Evolutionary conservation across 2,113 vertebrate species (phyloP), one percentile per base, ranked within the genome.

Genomic region (Tyto alba): DNA sequence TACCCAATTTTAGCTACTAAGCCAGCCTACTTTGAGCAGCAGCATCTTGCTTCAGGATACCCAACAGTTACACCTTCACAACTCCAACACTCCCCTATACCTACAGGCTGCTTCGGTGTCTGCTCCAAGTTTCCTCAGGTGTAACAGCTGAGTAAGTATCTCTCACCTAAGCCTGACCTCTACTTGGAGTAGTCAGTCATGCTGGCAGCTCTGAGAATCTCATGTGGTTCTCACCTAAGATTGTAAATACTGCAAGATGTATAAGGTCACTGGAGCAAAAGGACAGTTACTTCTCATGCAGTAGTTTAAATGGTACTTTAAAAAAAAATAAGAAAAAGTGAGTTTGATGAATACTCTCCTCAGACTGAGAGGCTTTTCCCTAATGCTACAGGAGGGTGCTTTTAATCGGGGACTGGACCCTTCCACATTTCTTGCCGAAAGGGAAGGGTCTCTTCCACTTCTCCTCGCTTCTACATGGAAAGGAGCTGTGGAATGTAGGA

Each of bases 81-180:
- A 3, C 29, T 67, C 41, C 69, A 59, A 0, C 15, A 27, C 7
- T 41, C 26, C 26, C 40, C 1, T 17, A 25, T 3, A 55, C 20
- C 79, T 47, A 10, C 26, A 73, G 38, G 11, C 29, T 81, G 38
- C n/a, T 81, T 72, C 68, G 38, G 15, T 19, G 36, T 7, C 53
- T 73, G 53, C 71, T 66, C 62, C 68, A 86, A 48, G 27, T 0
- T 4, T 56, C 36, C 4, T 3, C 63, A 73, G 43, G 34, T 0
- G 0, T 14, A 34, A 60, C 11, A 60, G 53, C 30, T 9, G 73
- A 60, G 53, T 25, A 43, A 15, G 1, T 7, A 6, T 3, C 34
- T 68, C 34, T 9, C 0, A 0, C 21, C 72, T 62, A 74, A 66
- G 69, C 22, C 22, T 15, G 56, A 29, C 55, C 63, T 7, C 1